Evolutionary conservation across 2,113 vertebrate species (phyloP).

Genomic region (Formicarius rufipectus): DNA sequence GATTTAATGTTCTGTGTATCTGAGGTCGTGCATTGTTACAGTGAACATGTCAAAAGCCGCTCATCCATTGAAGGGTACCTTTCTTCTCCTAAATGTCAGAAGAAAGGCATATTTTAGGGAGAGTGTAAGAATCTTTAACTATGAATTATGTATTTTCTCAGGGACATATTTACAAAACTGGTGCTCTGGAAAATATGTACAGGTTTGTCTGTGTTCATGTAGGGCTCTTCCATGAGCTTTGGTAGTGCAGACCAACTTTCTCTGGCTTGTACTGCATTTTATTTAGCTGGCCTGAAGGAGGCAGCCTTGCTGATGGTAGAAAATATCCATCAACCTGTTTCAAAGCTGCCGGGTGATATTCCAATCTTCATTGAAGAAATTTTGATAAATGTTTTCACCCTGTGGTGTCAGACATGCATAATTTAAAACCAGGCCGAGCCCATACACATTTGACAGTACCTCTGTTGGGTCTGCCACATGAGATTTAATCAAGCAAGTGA

Average conservation of each 20-base stretch:
- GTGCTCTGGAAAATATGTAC: neutral
- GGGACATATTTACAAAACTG: neutral
- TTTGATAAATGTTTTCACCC: neutral
- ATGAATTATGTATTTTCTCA: neutral
- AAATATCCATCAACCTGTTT: neutral
- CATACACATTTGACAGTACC: neutral
- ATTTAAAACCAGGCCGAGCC: neutral
- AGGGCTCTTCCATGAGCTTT: neutral
- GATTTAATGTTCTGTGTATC: neutral
- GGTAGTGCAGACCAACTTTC: neutral
- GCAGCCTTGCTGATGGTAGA: neutral
- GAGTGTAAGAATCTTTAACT: neutral
- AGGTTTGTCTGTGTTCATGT: neutral
- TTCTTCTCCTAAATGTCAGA: neutral
- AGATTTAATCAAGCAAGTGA: slow-evolving; percentile 73
- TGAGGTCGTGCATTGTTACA: neutral
- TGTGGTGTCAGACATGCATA: neutral
- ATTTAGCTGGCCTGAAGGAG: neutral
- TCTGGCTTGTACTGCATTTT: neutral
- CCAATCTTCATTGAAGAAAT: neutral
- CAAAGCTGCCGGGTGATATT: neutral
- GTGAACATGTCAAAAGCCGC: neutral
- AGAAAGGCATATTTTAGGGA: neutral
- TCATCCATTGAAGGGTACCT: neutral
- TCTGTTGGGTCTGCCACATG: slow-evolving; percentile 54